Base-by-base conservation (phyloP, 2,797 vertebrate genomes). In the Sebastes ruberrimus region DNA sequence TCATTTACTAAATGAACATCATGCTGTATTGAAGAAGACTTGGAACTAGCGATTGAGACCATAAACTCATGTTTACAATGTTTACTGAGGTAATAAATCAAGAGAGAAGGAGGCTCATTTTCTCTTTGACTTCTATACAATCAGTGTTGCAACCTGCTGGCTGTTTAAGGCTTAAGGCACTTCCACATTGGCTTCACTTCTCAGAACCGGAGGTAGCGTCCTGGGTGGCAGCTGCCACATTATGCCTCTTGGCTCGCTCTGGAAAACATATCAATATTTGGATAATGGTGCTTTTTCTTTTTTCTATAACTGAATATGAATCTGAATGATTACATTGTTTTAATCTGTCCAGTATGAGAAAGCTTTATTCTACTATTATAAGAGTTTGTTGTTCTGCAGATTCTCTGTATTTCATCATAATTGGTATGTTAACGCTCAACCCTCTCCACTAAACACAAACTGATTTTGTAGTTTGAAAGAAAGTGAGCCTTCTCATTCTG, bases 401-500 rank as follows among this genome's bases (percentile, higher is more conserved):
- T 42, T 42, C 38, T 42, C 38, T 42, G 38, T 42, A 42, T 42
- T 42, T 16, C 38, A 42, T 42, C 38, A 46, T 18, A 46, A 32
- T 20, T 32, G 20, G 7, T 52, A 20, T 28, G 11, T 30, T 18
- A 53, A 56, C 56, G 0, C 13, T 13, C 7, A 2, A 9, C 10
- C 3, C 27, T 55, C 27, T 57, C 33, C 6, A 9, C 6, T 53
- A 10, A 46, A 62, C 56, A 11, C 30, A 32, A 20, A 60, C 20
- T 6, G 38, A 4, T 22, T 71, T 10, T 71, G 20, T 64, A 25
- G 60, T 49, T 27, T 42, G 62, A 2, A 38, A 63, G 30, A 33
- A 60, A 60, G n/a, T 46, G 52, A 76, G 52, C 32, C 38, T 28
- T 33, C 62, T 63, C 20, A 27, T 70, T 30, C 28, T 42, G 52